Conservation (phyloP, 1,140 invertebrate species). For the Cotesia glomerata region DNA sequence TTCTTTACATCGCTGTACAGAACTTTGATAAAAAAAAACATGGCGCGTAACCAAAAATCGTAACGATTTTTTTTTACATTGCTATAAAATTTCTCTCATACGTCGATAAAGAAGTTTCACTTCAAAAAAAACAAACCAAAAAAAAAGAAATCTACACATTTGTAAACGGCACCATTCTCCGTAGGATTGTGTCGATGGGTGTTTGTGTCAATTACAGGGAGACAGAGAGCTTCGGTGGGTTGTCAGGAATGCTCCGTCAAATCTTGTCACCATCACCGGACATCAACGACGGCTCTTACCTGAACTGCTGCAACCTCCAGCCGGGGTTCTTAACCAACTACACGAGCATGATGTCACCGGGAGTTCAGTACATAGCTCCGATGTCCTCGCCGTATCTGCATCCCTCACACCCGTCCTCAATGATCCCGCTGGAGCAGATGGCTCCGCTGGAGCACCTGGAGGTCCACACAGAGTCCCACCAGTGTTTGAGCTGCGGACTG, state of each 20-base stretch:
- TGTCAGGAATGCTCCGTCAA: conserved; percentile 61
- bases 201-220: conserved; percentile 62
- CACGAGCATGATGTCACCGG: conserved; percentile 48
- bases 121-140: no score
- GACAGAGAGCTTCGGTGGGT: conserved; percentile 57
- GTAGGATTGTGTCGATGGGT: conserved; percentile 35
- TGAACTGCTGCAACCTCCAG: conserved; percentile 50
- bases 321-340: conserved; percentile 50
- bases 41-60: no score
- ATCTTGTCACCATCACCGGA: conserved; percentile 60
- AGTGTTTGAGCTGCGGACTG: conserved; percentile 54
- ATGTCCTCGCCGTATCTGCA: conserved; percentile 22
- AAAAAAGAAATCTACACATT: conserved; percentile 16
- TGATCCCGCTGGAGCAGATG: conserved; percentile 30
- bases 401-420: conserved; percentile 31
- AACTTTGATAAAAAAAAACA: no score
- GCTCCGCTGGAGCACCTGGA: conserved; percentile 48
- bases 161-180: conserved; percentile 11
- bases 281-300: conserved; percentile 43
- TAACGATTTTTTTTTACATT: no score
- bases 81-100: no score
- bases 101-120: no score
- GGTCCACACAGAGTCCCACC: conserved; percentile 50
- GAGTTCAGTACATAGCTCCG: conserved; percentile 43
- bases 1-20: no score